Base-by-base conservation (phyloP, 2,888 invertebrate genomes). In the Lamproptera curius region DNA sequence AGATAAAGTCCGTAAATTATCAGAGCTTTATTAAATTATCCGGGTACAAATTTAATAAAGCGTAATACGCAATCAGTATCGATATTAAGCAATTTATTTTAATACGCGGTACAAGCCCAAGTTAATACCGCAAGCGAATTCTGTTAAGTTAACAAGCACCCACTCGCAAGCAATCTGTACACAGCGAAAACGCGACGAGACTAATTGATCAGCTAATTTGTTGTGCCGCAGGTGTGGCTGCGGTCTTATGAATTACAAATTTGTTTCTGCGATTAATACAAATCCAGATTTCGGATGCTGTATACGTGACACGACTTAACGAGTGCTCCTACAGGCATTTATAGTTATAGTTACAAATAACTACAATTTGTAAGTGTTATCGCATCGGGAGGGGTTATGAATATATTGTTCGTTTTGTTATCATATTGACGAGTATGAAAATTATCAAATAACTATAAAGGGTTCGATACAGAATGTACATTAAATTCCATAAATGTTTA, bases 141-240 rank as follows among this genome's bases (percentile, higher is more conserved):
- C 37, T 15, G 37, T 38, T 41, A 14, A 44, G 41, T 44, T 51
- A 51, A 46, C 43, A 45, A 50, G 45, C 37, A 37, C 39, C 41
- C 16, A 10, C 41, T 28, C 13, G 41, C 40, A 13, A 39, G 26
- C 38, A 34, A 42, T 52, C 41, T 38, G 38, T 31, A 34, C 17
- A 34, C 37, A 28, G 34, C 28, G 51, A 37, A 34, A 64, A 73
- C 75, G 71, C 75, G 68, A 23, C 44, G 62, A 57, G 76, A 73
- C 75, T 76, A 75, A 73, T 75, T 76, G 72, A 76, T 76, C 75
- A 76, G 71, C 61, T 72, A 68, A 73, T 74, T 72, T 68, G 70
- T 55, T 50, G 59, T 57, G 61, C 59, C 57, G 65, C 67, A 68
- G 67, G 66, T 67, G 66, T 63, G 62, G 35, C 35, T 14, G 43